Evolutionary conservation across 2,113 vertebrate species (phyloP).

Genomic region (Onychostruthus taczanowskii): DNA sequence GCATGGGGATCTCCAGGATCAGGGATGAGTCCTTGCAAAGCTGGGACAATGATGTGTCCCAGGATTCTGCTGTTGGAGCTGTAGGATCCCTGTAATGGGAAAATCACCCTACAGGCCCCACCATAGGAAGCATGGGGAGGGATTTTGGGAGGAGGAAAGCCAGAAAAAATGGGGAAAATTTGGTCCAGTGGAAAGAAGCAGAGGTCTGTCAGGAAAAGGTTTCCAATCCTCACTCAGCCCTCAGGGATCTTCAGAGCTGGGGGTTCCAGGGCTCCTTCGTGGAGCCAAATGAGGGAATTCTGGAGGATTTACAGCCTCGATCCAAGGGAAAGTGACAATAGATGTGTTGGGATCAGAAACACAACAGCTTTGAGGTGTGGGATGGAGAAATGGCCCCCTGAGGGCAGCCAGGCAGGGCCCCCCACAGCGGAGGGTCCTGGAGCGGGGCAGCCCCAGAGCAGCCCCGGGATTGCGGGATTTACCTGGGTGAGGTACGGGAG

Average conservation of each 20-base stretch:
- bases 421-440: fast-evolving
- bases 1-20: background rate
- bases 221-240: background rate
- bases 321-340: background rate
- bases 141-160: background rate
- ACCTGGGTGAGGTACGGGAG: background rate
- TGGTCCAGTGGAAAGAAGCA: background rate
- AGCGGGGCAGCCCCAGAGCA: too few species aligned
- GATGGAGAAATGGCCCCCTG: background rate
- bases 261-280: background rate
- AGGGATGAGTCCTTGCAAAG: background rate
- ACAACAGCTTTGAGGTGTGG: fast-evolving
- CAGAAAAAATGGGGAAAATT: background rate
- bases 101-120: background rate
- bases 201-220: background rate
- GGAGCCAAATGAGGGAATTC: background rate
- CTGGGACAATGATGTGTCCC: fast-evolving
- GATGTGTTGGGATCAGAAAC: background rate
- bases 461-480: fast-evolving
- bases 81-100: background rate
- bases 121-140: background rate
- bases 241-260: background rate
- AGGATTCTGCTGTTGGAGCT: background rate
- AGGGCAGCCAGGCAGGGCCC: background rate
- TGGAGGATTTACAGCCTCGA: fast-evolving